phyloP scores from a whole-genome alignment of 2,888 invertebrate species.

The Yponomeuta sedellus region DNA sequence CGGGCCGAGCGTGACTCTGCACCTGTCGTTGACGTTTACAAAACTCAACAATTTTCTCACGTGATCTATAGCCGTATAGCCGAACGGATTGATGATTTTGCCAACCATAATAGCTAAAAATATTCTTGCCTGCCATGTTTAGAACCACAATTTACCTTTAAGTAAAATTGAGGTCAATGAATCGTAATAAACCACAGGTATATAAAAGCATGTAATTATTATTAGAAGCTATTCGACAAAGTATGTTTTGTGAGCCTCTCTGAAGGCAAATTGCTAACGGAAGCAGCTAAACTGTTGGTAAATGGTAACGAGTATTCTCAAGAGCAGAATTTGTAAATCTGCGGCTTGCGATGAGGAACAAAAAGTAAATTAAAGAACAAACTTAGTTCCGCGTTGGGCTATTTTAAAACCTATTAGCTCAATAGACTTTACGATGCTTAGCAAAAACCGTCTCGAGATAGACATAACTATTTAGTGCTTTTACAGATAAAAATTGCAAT shows the following conservation, averaged over 20 bases:
- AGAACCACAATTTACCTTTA: not conserved
- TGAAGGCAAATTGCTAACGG: constrained; percentile 3
- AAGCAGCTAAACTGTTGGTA: not conserved
- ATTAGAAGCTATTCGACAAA: not conserved
- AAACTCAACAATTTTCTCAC: not conserved
- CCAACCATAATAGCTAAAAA: not conserved
- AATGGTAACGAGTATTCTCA: not conserved
- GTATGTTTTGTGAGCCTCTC: not conserved
- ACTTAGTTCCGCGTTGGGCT: not conserved
- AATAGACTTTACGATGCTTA: not conserved
- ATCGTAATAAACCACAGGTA: constrained; percentile 6
- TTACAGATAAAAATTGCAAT: not conserved
- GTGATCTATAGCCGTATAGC: not conserved
- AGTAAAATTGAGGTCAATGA: constrained; percentile 6
- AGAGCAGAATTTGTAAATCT: not conserved
- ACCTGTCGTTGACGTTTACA: not conserved
- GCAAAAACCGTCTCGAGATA: not conserved
- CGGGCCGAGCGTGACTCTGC: constrained; percentile 7
- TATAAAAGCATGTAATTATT: constrained; percentile 5
- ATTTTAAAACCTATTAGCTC: not conserved
- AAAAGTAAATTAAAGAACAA: not conserved
- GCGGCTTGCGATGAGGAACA: not conserved
- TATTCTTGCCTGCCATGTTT: not conserved
- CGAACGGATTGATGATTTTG: not conserved
- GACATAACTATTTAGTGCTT: not conserved